phyloP scores from a whole-genome alignment of 1,140 invertebrate species.

The Aphelenchoides besseyi region DNA sequence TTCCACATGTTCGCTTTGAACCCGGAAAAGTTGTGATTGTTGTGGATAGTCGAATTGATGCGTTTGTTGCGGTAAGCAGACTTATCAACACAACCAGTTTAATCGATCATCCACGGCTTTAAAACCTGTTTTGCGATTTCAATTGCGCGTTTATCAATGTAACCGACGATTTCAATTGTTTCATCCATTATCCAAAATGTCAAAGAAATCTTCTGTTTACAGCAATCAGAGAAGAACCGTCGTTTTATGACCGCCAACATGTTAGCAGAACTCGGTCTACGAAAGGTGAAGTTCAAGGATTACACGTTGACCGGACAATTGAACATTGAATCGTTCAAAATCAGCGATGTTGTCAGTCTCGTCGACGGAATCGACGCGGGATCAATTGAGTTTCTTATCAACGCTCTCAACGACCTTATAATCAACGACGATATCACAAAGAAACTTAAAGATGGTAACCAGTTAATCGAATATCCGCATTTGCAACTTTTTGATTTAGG shows the following conservation, averaged over 20 bases:
- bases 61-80: slow-evolving; percentile 56
- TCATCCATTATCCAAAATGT: too few species aligned
- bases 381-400: slow-evolving; percentile 60
- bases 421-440: slow-evolving; percentile 60
- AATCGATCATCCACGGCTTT: too few species aligned
- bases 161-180: too few species aligned
- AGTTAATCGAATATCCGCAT: background rate
- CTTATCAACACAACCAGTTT: slow-evolving; percentile 12
- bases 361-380: slow-evolving; percentile 61
- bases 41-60: slow-evolving; percentile 59
- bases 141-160: too few species aligned
- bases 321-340: slow-evolving; percentile 51
- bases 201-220: slow-evolving; percentile 21
- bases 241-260: slow-evolving; percentile 59
- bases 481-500: slow-evolving; percentile 31
- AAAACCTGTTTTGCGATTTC: too few species aligned
- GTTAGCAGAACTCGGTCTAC: slow-evolving; percentile 56
- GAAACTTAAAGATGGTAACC: slow-evolving; percentile 59
- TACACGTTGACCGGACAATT: slow-evolving; percentile 49
- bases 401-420: slow-evolving; percentile 61
- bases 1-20: slow-evolving; percentile 50
- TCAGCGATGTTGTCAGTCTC: slow-evolving; percentile 43
- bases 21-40: slow-evolving; percentile 53
- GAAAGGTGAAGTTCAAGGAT: slow-evolving; percentile 56
- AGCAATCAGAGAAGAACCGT: slow-evolving; percentile 56